Evolutionary conservation across 2,113 vertebrate species (phyloP).

Genomic region (Ploceus nigricollis): DNA sequence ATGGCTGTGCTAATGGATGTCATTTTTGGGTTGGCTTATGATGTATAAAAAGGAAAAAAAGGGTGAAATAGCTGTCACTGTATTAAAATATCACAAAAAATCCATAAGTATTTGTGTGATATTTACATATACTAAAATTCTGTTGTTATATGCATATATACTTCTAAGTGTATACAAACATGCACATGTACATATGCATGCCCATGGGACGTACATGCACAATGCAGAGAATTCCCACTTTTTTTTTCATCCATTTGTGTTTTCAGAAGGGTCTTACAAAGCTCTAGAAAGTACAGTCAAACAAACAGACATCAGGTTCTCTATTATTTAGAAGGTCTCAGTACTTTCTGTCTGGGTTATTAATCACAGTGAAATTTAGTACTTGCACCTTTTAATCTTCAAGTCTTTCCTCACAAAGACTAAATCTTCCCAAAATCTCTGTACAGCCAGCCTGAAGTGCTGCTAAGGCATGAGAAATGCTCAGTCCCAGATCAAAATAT

Average conservation of each 20-base stretch:
- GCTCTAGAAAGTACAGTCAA: neutral
- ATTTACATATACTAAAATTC: neutral
- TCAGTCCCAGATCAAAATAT: neutral
- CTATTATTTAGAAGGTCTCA: neutral
- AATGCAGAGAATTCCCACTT: neutral
- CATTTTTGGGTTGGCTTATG: neutral
- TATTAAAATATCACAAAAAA: neutral
- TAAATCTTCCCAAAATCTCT: neutral
- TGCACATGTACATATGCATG: neutral
- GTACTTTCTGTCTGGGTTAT: neutral
- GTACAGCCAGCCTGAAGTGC: neutral
- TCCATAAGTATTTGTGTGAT: neutral
- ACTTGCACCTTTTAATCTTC: neutral
- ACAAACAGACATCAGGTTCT: neutral
- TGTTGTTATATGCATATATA: neutral
- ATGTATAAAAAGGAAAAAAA: neutral
- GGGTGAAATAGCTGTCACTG: neutral
- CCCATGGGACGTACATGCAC: rapidly evolving
- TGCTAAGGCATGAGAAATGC: neutral
- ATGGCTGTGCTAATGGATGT: neutral
- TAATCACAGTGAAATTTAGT: neutral
- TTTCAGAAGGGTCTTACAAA: neutral
- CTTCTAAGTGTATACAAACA: neutral
- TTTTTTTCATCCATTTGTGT: neutral
- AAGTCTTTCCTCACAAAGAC: neutral